These are phyloP conservation scores for Cydia strobilella DNA, from an alignment of 1,140 invertebrate species.

Conservation along the genomic window DNA sequence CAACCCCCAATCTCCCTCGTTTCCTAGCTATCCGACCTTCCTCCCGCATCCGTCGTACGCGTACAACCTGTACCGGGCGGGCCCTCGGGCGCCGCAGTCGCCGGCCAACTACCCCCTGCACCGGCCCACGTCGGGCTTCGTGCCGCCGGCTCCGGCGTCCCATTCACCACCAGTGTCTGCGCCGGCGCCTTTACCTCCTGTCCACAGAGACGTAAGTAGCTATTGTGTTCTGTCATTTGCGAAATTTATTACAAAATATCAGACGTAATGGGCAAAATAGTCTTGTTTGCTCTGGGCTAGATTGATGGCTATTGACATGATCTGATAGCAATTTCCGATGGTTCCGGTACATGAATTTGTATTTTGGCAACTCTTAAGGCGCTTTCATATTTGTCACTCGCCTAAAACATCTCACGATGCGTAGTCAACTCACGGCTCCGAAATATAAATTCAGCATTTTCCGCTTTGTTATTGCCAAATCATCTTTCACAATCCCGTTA, in stretches of 20 bases:
- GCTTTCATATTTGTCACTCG: not conserved
- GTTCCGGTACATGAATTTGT: not conserved
- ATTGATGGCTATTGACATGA: too few relatives aligned
- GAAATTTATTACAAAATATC: not conserved
- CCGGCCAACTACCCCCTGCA: constrained; percentile 56
- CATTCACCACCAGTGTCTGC: constrained; percentile 62
- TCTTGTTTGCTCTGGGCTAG: too few relatives aligned
- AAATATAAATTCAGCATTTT: not conserved
- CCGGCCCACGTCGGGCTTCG: constrained; percentile 64
- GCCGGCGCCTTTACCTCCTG: constrained; percentile 55
- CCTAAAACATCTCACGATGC: constrained; percentile 7
- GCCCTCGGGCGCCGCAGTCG: constrained; percentile 49
- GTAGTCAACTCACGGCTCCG: not conserved
- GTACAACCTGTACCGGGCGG: constrained; percentile 57
- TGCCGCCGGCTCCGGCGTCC: constrained; percentile 64
- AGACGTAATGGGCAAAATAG: too few relatives aligned
- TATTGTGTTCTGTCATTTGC: not conserved
- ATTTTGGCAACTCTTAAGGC: not conserved
- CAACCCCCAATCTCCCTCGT: constrained; percentile 50
- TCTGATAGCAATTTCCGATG: too few relatives aligned
- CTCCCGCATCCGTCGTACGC: constrained; percentile 61
- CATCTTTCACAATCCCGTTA: not conserved
- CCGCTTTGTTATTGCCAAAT: not conserved
- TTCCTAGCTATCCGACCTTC: constrained; percentile 64
- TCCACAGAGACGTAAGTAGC: constrained; percentile 59